phyloP scores from a whole-genome alignment of 2,888 invertebrate species.

The Macrophya annulata region DNA sequence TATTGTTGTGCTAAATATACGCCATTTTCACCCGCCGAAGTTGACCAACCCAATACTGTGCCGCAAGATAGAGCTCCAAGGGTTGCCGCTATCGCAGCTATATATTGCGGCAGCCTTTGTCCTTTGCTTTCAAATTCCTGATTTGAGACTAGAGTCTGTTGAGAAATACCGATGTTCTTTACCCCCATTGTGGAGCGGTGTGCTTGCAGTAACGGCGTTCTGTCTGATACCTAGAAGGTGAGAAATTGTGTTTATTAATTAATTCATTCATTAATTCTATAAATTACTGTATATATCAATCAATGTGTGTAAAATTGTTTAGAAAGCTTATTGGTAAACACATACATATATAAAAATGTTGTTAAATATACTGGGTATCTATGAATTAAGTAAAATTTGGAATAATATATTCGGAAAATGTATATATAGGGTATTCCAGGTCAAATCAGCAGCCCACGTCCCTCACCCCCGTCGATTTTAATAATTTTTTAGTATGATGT shows the following conservation, averaged over 20 bases:
- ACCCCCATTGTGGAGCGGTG: slow-evolving; percentile 76
- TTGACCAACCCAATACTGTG: slow-evolving; percentile 89
- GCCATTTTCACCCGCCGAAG: slow-evolving; percentile 83
- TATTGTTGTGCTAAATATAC: slow-evolving; percentile 78
- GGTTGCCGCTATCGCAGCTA: slow-evolving; percentile 87
- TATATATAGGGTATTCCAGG: too few relatives aligned
- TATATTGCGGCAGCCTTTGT: slow-evolving; percentile 84
- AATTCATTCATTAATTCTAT: too few relatives aligned
- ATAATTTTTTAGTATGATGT: too few relatives aligned
- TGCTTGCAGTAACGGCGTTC: slow-evolving; percentile 70
- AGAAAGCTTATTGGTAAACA: background rate
- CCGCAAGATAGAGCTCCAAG: slow-evolving; percentile 91
- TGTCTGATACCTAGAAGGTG: slow-evolving; percentile 77
- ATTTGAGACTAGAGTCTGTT: slow-evolving; percentile 81
- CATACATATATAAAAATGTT: background rate
- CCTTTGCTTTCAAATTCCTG: slow-evolving; percentile 66
- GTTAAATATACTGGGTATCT: too few relatives aligned
- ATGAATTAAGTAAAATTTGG: too few relatives aligned
- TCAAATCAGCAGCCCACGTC: too few relatives aligned
- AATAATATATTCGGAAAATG: too few relatives aligned
- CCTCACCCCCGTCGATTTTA: too few relatives aligned
- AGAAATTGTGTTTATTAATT: background rate
- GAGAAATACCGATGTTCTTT: slow-evolving; percentile 83
- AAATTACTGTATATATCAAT: background rate
- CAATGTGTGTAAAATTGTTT: too few relatives aligned